Evolutionary conservation across 1,140 invertebrate genomes (phyloP), one percentile per base, ranked within the genome.

Genomic region (Drosophila ambigua): DNA sequence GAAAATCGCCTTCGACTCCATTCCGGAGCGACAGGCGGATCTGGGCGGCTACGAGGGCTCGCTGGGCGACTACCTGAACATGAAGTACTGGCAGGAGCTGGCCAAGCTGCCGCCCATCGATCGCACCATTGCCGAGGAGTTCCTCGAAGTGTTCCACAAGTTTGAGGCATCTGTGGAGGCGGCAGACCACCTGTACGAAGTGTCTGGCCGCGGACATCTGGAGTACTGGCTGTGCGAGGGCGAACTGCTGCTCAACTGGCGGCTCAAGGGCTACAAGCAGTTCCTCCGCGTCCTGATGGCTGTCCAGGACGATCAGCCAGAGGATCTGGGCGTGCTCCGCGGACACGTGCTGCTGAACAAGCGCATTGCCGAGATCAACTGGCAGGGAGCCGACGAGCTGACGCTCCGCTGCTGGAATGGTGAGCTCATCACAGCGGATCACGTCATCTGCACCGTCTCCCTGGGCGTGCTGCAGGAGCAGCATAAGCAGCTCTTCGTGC

Each of bases 391-490:
- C 1, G 58, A 75, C 39, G 72, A 84, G 15, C 13, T 91, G 0
- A 35, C 79, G 7, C 90, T 95, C 1, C 92, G 90, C 9, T 95
- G 95, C 74, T 92, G 92, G 50, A 94, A 95, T 74, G 94, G 94
- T 1, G 92, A 93, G 53, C 52, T 91, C 2, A 94, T 94, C 67
- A 78, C 90, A 2, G 94, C 95, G 5, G 94, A 95, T 79, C 94
- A 95, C 90, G 94, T 95, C 0, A 95, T 96, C 50, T 92, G 95
- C 8, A 96, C 95, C 2, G 91, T 94, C 0, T 95, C 95, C 0
- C 63, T 96, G 41, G 95, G 95, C 7, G 95, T 96, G 8, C 81
- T 96, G 2, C 96, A 96, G 91, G 93, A 94, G 51, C 93, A 91
- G 71, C 92, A 95, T 77, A 59, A 75, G 4, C 72, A 90, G 23